These are phyloP conservation scores for Datnioides undecimradiatus DNA, from an alignment of 2,113 vertebrate species.

Conservation along the genomic window DNA sequence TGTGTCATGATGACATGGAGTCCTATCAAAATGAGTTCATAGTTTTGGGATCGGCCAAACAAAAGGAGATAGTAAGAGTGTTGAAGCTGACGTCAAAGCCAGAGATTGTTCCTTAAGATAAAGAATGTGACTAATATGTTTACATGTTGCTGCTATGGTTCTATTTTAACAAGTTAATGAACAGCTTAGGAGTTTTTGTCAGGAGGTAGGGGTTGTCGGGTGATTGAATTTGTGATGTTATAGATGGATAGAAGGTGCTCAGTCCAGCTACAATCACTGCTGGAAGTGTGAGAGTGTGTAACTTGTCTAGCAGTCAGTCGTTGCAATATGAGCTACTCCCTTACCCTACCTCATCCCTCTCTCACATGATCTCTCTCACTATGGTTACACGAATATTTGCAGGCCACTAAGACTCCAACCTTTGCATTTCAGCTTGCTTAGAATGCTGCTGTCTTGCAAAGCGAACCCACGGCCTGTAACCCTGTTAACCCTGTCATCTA, in stretches of 20 bases:
- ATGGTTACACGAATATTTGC: neutral
- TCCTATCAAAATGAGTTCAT: neutral
- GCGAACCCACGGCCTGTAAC: neutral
- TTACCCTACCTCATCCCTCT: neutral
- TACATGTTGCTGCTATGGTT: neutral
- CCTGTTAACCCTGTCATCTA: neutral
- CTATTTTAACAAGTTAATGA: neutral
- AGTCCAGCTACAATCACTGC: neutral
- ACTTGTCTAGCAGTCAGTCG: conserved; percentile 3
- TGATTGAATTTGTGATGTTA: neutral
- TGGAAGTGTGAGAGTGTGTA: neutral
- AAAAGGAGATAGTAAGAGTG: neutral
- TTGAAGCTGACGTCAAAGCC: neutral
- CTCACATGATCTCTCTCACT: neutral
- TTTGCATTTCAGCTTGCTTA: conserved; percentile 20
- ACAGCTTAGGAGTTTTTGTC: neutral
- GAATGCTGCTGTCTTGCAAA: neutral
- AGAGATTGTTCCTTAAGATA: neutral
- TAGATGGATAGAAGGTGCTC: neutral
- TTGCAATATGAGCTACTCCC: neutral
- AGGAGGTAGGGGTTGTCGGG: neutral
- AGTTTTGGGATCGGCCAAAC: neutral
- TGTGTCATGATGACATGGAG: neutral
- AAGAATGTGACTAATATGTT: neutral
- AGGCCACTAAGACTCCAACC: neutral